phyloP scores from a whole-genome alignment of 2,888 invertebrate genomes.

The Hemistola chrysoprasaria region DNA sequence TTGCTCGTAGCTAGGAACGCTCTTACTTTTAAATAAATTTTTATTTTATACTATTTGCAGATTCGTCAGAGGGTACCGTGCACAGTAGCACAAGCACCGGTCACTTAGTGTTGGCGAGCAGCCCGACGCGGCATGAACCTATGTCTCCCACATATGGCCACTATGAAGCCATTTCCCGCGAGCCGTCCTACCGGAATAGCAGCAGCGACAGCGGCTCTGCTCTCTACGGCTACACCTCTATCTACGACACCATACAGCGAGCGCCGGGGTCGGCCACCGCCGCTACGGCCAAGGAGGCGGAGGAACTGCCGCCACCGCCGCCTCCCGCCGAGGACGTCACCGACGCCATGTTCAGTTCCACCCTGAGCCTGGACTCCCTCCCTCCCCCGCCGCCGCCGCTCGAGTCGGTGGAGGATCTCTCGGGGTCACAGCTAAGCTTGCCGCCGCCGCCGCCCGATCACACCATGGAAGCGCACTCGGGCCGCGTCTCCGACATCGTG shows the following conservation, averaged over 20 bases:
- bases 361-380: conserved; percentile 89
- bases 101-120: conserved; percentile 37
- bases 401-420: conserved; percentile 80
- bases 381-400: conserved; percentile 90
- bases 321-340: conserved; percentile 84
- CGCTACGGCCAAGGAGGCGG: conserved; percentile 46
- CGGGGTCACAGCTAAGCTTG: conserved; percentile 88
- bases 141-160: conserved; percentile 56
- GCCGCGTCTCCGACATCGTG: conserved; percentile 69
- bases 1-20: too few relatives aligned
- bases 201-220: conserved; percentile 55
- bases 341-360: conserved; percentile 86
- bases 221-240: conserved; percentile 71
- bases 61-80: conserved; percentile 45
- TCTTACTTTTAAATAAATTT: too few relatives aligned
- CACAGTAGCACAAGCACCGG: conserved; percentile 41
- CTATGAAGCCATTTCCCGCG: conserved; percentile 60
- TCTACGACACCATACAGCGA: conserved; percentile 69
- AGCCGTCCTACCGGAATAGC: conserved; percentile 50
- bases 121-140: conserved; percentile 47
- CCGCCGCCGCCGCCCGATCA: conserved; percentile 88
- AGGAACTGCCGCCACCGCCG: conserved; percentile 85
- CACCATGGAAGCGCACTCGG: conserved; percentile 59
- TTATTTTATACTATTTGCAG: too few relatives aligned
- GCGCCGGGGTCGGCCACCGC: conserved; percentile 87